These are phyloP conservation scores for Fringilla coelebs DNA, from an alignment of 2,797 vertebrate species.

Conservation along the genomic window DNA sequence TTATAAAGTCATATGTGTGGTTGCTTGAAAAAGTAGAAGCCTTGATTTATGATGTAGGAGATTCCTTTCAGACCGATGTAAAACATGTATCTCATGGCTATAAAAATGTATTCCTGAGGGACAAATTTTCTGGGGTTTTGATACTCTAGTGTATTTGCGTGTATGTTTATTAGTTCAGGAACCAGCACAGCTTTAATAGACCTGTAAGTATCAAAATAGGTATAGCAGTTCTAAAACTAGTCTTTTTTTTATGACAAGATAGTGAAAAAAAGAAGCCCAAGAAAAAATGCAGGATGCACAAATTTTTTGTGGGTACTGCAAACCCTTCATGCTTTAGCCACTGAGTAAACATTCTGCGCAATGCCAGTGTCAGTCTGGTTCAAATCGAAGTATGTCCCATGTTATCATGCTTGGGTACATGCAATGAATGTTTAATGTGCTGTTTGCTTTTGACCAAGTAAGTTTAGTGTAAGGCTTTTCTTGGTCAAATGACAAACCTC, in stretches of 20 bases:
- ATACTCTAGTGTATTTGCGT: neutral
- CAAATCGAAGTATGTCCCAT: constrained; percentile 17
- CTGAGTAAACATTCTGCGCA: constrained; percentile 21
- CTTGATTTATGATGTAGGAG: neutral
- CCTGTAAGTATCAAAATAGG: constrained; percentile 43
- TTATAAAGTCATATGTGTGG: neutral
- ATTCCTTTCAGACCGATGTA: neutral
- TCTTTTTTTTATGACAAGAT: constrained; percentile 48
- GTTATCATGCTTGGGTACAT: constrained; percentile 2
- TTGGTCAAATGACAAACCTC: neutral
- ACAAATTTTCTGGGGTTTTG: constrained; percentile 34
- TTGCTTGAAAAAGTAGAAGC: neutral
- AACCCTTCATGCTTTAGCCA: constrained; percentile 31
- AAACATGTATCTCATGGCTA: neutral
- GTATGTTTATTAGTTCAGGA: constrained; percentile 25
- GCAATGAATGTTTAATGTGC: constrained; percentile 47
- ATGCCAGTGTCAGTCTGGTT: constrained; percentile 25
- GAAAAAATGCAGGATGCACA: neutral
- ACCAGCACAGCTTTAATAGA: constrained; percentile 48
- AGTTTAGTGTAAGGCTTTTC: neutral
- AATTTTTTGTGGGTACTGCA: constrained; percentile 32
- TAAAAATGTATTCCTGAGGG: neutral
- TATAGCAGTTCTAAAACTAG: constrained; percentile 42
- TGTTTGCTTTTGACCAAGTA: constrained; percentile 43
- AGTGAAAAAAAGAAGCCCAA: neutral